phyloP scores from a whole-genome alignment of 2,797 vertebrate genomes.

The Lindbergichthys nudifrons region DNA sequence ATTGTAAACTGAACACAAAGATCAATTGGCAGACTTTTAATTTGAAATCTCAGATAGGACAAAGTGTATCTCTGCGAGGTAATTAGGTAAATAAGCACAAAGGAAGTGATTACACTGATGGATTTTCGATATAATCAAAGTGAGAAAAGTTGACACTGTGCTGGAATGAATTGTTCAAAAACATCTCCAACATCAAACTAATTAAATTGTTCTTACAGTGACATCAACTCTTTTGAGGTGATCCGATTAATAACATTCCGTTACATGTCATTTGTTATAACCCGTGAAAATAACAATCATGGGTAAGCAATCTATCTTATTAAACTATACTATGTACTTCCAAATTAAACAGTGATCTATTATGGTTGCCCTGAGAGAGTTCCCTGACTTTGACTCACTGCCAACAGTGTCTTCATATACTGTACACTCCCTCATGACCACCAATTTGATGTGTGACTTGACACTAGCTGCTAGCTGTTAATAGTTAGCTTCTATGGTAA shows the following conservation, averaged over 20 bases:
- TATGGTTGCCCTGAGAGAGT: conserved; percentile 23
- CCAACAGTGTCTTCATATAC: conserved; percentile 51
- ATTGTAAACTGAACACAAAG: neutral
- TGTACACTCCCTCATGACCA: conserved; percentile 48
- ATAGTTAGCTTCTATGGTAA: conserved; percentile 81
- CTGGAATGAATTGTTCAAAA: conserved; percentile 9
- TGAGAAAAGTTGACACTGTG: neutral
- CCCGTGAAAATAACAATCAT: conserved; percentile 1
- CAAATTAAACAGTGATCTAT: conserved; percentile 54
- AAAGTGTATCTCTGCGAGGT: conserved; percentile 2
- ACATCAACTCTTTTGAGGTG: neutral
- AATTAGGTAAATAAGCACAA: conserved; percentile 24
- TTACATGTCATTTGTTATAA: conserved; percentile 1
- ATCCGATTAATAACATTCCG: conserved; percentile 16
- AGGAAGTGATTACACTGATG: conserved; percentile 19
- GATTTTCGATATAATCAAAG: conserved; percentile 26
- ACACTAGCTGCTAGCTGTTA: conserved; percentile 71
- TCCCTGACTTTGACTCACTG: conserved; percentile 37
- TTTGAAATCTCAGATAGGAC: conserved; percentile 22
- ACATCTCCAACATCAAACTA: neutral
- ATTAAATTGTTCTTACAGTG: neutral
- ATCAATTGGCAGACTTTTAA: conserved; percentile 18
- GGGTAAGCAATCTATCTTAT: conserved; percentile 25
- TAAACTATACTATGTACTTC: conserved; percentile 30
- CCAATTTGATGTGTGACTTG: conserved; percentile 57